Conservation (phyloP, 2,113 vertebrate genomes). For the Nothoprocta perdicaria region DNA sequence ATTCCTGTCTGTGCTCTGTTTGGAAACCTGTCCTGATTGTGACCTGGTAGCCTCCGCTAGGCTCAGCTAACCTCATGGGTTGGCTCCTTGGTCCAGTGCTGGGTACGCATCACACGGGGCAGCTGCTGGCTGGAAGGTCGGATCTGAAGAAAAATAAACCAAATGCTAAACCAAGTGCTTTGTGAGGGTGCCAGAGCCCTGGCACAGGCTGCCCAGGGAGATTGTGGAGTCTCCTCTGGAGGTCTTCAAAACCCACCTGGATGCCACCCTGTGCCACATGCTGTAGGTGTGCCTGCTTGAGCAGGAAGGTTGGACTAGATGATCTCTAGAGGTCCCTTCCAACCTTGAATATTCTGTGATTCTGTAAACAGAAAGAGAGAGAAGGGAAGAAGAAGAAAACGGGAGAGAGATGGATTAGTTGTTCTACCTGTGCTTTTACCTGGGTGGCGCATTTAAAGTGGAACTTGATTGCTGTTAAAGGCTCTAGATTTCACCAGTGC, state of each 20-base stretch:
- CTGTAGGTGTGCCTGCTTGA: too few relatives aligned
- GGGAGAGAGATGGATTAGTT: accelerated
- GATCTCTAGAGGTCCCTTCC: too few relatives aligned
- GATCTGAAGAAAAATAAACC: accelerated
- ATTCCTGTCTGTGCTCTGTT: accelerated
- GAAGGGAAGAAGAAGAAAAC: too few relatives aligned
- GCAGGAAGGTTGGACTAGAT: too few relatives aligned
- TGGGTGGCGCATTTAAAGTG: background rate
- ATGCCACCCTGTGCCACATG: too few relatives aligned
- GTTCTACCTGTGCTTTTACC: background rate
- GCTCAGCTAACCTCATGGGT: accelerated
- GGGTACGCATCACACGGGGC: accelerated
- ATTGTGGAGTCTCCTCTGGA: too few relatives aligned
- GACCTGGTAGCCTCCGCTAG: accelerated
- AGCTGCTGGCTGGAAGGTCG: background rate
- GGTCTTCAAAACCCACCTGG: too few relatives aligned
- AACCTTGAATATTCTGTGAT: too few relatives aligned
- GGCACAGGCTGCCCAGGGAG: too few relatives aligned
- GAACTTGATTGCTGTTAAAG: background rate
- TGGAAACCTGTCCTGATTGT: accelerated
- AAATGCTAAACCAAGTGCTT: background rate
- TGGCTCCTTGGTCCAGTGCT: accelerated
- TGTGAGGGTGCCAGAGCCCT: too few relatives aligned
- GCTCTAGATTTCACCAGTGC: background rate
- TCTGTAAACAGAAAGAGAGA: background rate